Evolutionary conservation across 2,888 invertebrate species (phyloP), one percentile per base, ranked within the genome.

Genomic region (Habroteleia sp.): DNA sequence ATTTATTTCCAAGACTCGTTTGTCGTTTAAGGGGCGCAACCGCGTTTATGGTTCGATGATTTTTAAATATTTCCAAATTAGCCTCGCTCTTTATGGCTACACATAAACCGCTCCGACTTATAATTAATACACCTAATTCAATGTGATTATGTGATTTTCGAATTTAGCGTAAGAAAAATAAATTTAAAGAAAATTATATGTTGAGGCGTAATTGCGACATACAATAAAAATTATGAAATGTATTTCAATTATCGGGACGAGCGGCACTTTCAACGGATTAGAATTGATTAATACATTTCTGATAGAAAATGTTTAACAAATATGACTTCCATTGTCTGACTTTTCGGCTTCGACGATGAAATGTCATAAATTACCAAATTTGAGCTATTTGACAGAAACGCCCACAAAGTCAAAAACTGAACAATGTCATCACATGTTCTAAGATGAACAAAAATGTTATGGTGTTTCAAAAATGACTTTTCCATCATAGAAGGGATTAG

Each of bases 401-500:
- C 66, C 66, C 60, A 25, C 41, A 44, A 69, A 39, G 35, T 42
- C 41, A 37, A 69, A 58, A 39, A 29, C 25, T 10, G 10, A 39
- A 37, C 63, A 42, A 44, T 35, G 46, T 58, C 35, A 33, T 35
- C 41, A 33, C 48, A 25, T 58, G 44, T 35, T 8, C 7, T 16
- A n/a, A 11, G 3, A 10, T 14, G 11, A 10, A 23, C 35, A 17
- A 37, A 39, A 50, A 46, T n/a, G 1, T 31, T 56, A n/a, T 7
- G 6, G 11, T 16, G 42, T 23, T 48, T 60, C 46, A 56, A 41
- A 48, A 62, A 46, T 54, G 54, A 41, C 62, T 69, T 69, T 50
- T 42, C 44, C 54, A 48, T 62, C 37, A 54, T 56, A 20, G 13
- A 48, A 13, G 44, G 62, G 71, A 62, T 71, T 71, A 54, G 8